These are phyloP conservation scores for Pomacea canaliculata DNA, from an alignment of 2,888 invertebrate genomes.

Conservation along the genomic window DNA sequence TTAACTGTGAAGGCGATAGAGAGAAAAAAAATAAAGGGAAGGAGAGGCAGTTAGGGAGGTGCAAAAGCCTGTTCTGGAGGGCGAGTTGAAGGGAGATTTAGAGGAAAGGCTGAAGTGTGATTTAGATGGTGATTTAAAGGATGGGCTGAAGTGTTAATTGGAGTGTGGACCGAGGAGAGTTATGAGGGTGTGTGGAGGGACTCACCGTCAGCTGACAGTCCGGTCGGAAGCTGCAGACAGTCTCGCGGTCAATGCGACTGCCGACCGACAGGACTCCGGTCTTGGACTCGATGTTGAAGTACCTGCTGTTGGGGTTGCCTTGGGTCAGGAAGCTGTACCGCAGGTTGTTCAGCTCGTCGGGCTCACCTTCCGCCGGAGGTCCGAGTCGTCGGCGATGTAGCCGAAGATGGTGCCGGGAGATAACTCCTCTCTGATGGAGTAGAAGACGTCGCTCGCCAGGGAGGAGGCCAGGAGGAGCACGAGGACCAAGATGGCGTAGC, in stretches of 20 bases:
- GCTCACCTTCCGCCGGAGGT: slow-evolving; percentile 20
- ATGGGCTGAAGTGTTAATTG: background rate
- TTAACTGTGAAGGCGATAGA: background rate
- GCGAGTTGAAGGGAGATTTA: too few species aligned
- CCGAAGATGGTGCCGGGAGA: slow-evolving; percentile 25
- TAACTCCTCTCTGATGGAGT: slow-evolving; percentile 32
- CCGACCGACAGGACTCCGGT: slow-evolving; percentile 27
- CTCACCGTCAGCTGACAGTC: slow-evolving; percentile 29
- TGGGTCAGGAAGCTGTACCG: slow-evolving; percentile 29
- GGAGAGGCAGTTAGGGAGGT: background rate
- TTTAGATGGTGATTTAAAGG: too few species aligned
- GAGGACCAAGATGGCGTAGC: background rate
- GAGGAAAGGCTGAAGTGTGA: too few species aligned
- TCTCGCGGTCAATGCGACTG: slow-evolving; percentile 28
- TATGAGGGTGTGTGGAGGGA: background rate
- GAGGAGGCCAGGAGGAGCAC: slow-evolving; percentile 3
- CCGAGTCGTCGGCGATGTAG: slow-evolving; percentile 27
- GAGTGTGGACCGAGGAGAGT: background rate
- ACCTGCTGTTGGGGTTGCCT: slow-evolving; percentile 29
- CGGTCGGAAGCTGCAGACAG: slow-evolving; percentile 32
- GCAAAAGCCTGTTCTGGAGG: background rate
- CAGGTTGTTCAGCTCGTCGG: slow-evolving; percentile 20
- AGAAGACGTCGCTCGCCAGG: slow-evolving; percentile 20
- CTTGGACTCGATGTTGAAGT: slow-evolving; percentile 18
- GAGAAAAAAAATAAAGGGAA: background rate